Evolutionary conservation across 2,113 vertebrate genomes (phyloP), one percentile per base, ranked within the genome.

Genomic region (Stigmatopora nigra): DNA sequence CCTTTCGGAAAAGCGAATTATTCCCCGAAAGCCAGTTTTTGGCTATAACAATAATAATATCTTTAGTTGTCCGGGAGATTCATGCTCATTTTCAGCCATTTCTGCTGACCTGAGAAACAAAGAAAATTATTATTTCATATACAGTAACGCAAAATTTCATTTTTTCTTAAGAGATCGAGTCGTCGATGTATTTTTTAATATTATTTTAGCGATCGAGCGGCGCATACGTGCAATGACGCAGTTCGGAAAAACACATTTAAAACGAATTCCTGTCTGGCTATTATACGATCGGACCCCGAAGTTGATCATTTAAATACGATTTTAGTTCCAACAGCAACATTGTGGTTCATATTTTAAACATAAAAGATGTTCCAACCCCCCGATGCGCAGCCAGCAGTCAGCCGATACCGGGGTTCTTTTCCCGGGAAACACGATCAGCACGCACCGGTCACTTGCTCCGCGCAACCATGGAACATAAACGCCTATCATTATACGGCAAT

Each of bases 81-180:
- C 87, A 49, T 77, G 68, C 72, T 89, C 87, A 79, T 80, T 88
- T 58, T 86, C 88, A 82, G 88, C 80, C 90, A 91, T 91, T 31
- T 56, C 80, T 88, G 83, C 85, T 84, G 84, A 88, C 90, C 89
- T 91, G 84, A 1, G 84, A 88, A 81, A 84, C 22, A 80, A 70
- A 81, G 15, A 68, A 77, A 64, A 62, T 64, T 63, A 71, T 48
- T 61, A 48, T 19, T 77, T 73, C 56, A 67, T 51, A 70, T 19
- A 75, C 41, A 64, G 53, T 68, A 47, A 11, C 35, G 69, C 16
- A 63, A 73, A 68, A 77, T 61, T 52, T 7, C 20, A 3, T 3
- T 14, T 20, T 46, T 12, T 45, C 9, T 41, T 22, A 20, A 61
- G 12, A 12, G 69, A 62, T 61, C 25, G 7, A 63, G 68, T 68